Evolutionary conservation across 2,888 invertebrate genomes (phyloP).

Genomic region (Ophonus ardosiacus): DNA sequence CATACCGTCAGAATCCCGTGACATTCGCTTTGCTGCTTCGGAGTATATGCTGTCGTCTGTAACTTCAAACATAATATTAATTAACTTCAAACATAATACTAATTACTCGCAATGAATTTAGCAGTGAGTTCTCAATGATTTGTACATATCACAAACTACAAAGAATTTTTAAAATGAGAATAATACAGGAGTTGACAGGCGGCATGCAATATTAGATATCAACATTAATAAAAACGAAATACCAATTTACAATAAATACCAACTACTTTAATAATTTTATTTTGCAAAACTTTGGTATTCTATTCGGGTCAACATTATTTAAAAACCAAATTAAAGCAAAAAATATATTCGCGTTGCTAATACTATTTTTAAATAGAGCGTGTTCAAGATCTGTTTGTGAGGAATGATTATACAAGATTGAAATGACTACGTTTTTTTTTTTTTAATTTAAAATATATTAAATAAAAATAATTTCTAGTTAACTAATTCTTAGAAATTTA

Average conservation of each 20-base stretch:
- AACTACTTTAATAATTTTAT: background rate
- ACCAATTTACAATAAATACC: background rate
- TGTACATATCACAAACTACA: background rate
- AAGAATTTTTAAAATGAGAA: conserved; percentile 16
- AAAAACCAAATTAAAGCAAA: background rate
- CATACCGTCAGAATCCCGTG: conserved; percentile 76
- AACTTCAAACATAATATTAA: conserved; percentile 72
- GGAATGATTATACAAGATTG: conserved; percentile 9
- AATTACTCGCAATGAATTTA: conserved; percentile 7
- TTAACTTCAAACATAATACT: conserved; percentile 72
- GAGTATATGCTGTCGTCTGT: conserved; percentile 76
- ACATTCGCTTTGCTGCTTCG: conserved; percentile 75
- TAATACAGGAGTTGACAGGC: conserved; percentile 14
- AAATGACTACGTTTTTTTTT: background rate
- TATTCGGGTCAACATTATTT: background rate
- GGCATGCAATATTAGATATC: conserved; percentile 16
- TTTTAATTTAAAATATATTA: too few species aligned
- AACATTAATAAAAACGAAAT: background rate
- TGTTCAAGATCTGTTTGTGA: conserved; percentile 24
- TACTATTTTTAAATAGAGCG: background rate
- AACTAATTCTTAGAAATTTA: too few species aligned
- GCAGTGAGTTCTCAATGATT: background rate
- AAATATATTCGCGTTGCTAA: background rate
- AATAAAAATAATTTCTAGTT: too few species aligned
- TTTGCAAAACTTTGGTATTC: background rate